A percentile compares a stretch with the other conserved stretches of the same genome.
Conservation (phyloP, 1,140 invertebrate species). For the Drosophila kohkoa region DNA sequence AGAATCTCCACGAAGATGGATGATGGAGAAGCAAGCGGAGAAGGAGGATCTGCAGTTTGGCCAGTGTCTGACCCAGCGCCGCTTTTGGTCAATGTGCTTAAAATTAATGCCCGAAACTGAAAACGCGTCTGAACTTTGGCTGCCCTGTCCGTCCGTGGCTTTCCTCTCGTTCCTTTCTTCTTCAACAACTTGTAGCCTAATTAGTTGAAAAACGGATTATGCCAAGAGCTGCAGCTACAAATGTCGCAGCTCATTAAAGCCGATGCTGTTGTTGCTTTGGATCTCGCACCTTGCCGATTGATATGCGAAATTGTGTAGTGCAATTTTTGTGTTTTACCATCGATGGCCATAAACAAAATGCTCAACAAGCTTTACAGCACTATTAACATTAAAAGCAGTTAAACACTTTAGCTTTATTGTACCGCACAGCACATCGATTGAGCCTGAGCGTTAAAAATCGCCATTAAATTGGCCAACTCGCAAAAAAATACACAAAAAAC, state of each 20-base stretch:
- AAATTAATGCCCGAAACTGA: constrained; percentile 68
- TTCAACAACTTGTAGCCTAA: constrained; percentile 72
- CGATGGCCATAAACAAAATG: constrained; percentile 54
- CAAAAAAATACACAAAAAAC: constrained; percentile 9
- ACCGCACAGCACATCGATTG: constrained; percentile 16
- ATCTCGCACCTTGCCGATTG: constrained; percentile 33
- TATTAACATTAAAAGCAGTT: constrained; percentile 53
- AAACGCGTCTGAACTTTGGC: constrained; percentile 70
- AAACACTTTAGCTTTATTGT: constrained; percentile 70
- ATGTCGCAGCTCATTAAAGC: constrained; percentile 45
- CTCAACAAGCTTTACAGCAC: constrained; percentile 57
- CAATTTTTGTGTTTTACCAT: constrained; percentile 8
- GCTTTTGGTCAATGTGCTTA: constrained; percentile 78
- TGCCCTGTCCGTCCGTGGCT: constrained; percentile 20
- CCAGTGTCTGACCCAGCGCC: constrained; percentile 65
- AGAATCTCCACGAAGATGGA: not conserved
- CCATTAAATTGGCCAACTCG: constrained; percentile 54
- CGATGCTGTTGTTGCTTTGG: not conserved
- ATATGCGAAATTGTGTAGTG: constrained; percentile 22
- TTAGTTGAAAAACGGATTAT: constrained; percentile 72
- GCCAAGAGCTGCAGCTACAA: constrained; percentile 29
- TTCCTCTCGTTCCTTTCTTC: constrained; percentile 1
- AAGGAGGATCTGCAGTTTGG: constrained; percentile 11
- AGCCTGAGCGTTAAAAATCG: constrained; percentile 39
- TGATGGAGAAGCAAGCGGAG: not conserved